Evolutionary conservation across 2,888 invertebrate genomes (phyloP).

Genomic region (Cerceris rybyensis): DNA sequence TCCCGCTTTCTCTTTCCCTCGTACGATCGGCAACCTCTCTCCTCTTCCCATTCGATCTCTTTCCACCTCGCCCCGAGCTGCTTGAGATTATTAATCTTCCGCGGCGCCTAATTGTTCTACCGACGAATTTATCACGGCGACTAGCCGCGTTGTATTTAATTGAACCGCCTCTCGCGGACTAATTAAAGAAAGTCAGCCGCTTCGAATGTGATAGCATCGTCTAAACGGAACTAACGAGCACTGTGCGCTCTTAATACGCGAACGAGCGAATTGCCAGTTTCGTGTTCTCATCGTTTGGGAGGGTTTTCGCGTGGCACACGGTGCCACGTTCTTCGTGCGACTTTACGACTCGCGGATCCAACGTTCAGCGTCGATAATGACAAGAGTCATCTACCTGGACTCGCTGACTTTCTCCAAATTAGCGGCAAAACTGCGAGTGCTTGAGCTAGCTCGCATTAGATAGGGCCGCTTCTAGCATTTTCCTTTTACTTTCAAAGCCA

Average conservation of each 20-base stretch:
- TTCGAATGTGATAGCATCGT: constrained; percentile 40
- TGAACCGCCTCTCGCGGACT: constrained; percentile 44
- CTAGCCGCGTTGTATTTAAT: constrained; percentile 49
- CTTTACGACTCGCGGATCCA: too few species aligned
- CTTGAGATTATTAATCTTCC: constrained; percentile 48
- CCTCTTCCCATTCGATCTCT: too few species aligned
- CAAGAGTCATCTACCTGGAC: constrained; percentile 58
- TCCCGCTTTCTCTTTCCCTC: too few species aligned
- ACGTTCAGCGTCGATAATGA: constrained; percentile 65
- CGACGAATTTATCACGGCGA: constrained; percentile 49
- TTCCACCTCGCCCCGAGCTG: too few species aligned
- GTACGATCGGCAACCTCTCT: too few species aligned
- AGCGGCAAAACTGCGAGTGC: constrained; percentile 61
- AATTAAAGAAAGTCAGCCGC: constrained; percentile 56
- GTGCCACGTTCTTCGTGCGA: constrained; percentile 29
- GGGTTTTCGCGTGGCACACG: constrained; percentile 7
- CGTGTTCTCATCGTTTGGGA: background rate
- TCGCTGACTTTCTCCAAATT: constrained; percentile 72
- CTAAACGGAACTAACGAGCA: constrained; percentile 64
- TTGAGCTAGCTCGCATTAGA: constrained; percentile 62
- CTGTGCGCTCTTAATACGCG: constrained; percentile 35
- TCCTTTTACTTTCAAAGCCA: constrained; percentile 72
- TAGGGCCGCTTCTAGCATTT: constrained; percentile 61
- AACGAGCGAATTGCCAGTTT: constrained; percentile 22
- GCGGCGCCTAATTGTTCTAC: constrained; percentile 45